Evolutionary conservation across 2,888 invertebrate genomes (phyloP), one percentile per base, ranked within the genome.

Genomic region (Hemicrepidius hirtus): DNA sequence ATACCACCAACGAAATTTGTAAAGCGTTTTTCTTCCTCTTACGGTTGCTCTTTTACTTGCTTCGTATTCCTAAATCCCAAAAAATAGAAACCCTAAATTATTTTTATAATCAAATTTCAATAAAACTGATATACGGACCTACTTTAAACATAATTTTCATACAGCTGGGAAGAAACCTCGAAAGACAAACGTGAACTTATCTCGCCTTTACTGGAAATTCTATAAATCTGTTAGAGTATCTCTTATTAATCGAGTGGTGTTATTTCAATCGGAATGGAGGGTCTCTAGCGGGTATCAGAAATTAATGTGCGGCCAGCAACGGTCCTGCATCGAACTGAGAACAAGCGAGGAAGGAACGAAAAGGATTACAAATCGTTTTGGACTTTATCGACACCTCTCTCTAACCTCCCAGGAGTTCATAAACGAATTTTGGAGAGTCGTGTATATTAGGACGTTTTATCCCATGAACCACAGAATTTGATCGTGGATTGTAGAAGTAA

Each of bases 231-330:
- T 77, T 77, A 69, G 74, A 78, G 79, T 78, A 78, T 81, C 80
- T 80, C 79, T 81, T 81, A 82, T 81, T 81, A 81, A 81, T 80
- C 80, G 79, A 79, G 78, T 76, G 80, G 79, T 80, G 80, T 81
- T 71, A 78, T 79, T 81, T 79, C 80, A 80, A 78, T 79, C 78
- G 80, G 73, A 77, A 74, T 77, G 76, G 73, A 76, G 75, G 68
- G 66, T 78, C 78, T 78, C 79, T 71, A 64, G 78, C 69, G 81
- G 74, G 73, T 75, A 79, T 78, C 76, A 80, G 80, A 79, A 81
- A 81, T 80, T 80, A 81, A 81, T 81, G 81, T 79, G 80, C 75
- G 80, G 80, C 65, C n/a, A 68, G 60, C 24, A 68, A 41, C 60
- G 49, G 60, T 37, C 35, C 68, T 59, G 40, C 35, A 44, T 35